Conservation (phyloP, 1,140 invertebrate genomes). For the Monomorium pharaonis region DNA sequence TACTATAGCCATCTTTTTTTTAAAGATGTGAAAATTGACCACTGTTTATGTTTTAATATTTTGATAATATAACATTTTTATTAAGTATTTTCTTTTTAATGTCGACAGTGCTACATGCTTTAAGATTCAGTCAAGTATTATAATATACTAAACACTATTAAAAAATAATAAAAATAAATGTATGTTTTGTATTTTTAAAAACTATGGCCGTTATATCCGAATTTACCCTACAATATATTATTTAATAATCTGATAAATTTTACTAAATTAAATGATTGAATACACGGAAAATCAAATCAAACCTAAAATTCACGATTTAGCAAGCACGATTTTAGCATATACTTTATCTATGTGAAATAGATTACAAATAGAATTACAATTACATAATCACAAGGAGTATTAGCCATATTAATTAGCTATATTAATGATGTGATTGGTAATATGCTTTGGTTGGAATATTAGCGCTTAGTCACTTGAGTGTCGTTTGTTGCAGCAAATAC, state of each 20-base stretch:
- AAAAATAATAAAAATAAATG: too few relatives aligned
- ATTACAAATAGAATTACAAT: conserved; percentile 9
- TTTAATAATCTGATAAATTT: not conserved
- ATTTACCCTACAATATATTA: not conserved
- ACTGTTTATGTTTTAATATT: too few relatives aligned
- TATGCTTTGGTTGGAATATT: not conserved
- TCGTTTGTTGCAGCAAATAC: not conserved
- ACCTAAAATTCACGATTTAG: not conserved
- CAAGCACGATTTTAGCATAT: not conserved
- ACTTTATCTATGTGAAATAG: not conserved
- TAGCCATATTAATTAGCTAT: conserved; percentile 7
- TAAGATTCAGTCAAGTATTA: too few relatives aligned
- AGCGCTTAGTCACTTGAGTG: not conserved
- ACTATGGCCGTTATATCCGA: too few relatives aligned
- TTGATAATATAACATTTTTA: too few relatives aligned
- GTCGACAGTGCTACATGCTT: too few relatives aligned
- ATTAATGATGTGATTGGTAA: not conserved
- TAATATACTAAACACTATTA: too few relatives aligned
- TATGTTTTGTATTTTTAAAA: too few relatives aligned
- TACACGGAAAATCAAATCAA: not conserved
- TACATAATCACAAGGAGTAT: not conserved
- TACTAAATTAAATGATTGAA: not conserved
- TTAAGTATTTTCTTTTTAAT: too few relatives aligned
- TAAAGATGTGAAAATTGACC: too few relatives aligned
- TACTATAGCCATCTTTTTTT: too few relatives aligned